Evolutionary conservation across 2,113 vertebrate genomes (phyloP).

Genomic region (Marcusenius ussheri): DNA sequence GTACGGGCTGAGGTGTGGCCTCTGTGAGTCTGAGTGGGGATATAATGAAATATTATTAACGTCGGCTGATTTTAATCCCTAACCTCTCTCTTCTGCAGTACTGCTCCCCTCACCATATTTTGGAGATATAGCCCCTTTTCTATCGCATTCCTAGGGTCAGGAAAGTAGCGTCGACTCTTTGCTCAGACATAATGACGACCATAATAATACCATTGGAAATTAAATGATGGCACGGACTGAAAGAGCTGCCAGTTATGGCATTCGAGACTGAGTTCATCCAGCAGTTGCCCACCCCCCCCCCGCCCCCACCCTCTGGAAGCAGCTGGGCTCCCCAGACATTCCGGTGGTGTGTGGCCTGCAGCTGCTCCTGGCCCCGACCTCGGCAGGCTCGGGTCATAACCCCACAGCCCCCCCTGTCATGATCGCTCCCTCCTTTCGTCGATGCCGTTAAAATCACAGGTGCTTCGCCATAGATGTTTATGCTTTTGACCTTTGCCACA

Average conservation of each 20-base stretch:
- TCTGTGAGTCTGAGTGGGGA: neutral
- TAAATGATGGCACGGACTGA: neutral
- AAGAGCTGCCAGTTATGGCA: neutral
- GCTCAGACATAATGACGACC: neutral
- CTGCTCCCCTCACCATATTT: neutral
- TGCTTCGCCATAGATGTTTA: neutral
- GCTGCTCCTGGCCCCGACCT: neutral
- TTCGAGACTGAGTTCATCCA: neutral
- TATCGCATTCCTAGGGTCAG: neutral
- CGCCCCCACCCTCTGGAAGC: neutral
- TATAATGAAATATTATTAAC: constrained; percentile 14
- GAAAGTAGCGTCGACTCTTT: neutral
- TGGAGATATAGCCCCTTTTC: neutral
- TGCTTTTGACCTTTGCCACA: neutral
- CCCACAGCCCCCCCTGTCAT: neutral
- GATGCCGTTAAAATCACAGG: neutral
- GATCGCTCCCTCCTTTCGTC: too few species aligned
- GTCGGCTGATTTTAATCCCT: constrained; percentile 8
- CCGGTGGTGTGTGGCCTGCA: neutral
- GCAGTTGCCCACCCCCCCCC: neutral
- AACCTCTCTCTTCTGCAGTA: neutral
- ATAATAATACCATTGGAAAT: neutral
- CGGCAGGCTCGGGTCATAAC: too few species aligned
- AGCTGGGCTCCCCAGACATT: neutral
- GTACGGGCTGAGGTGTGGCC: neutral